Evolutionary conservation across 2,888 invertebrate species (phyloP).

Genomic region (Bibio marci): DNA sequence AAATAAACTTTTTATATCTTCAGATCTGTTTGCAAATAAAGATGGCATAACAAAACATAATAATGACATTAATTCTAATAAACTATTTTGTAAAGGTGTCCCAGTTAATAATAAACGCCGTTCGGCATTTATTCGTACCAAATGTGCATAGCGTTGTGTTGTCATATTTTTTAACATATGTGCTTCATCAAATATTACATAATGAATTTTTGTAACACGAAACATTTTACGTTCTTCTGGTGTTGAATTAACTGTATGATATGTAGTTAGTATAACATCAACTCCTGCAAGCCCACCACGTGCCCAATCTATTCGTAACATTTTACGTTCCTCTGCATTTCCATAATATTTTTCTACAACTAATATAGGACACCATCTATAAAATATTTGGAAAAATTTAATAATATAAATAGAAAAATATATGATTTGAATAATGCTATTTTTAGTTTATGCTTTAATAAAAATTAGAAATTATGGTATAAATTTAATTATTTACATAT

Average conservation of each 20-base stretch:
- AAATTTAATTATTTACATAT: background rate
- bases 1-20: slow-evolving; percentile 75
- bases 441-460: background rate
- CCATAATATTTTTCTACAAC: slow-evolving; percentile 83
- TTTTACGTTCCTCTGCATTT: slow-evolving; percentile 62
- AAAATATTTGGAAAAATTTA: background rate
- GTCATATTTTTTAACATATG: slow-evolving; percentile 98
- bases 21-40: slow-evolving; percentile 75
- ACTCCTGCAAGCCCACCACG: slow-evolving; percentile 52
- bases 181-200: slow-evolving; percentile 92
- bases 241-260: slow-evolving; percentile 42
- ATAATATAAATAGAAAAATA: background rate
- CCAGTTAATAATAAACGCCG: slow-evolving; percentile 82
- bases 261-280: slow-evolving; percentile 75
- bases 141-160: slow-evolving; percentile 73
- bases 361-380: slow-evolving; percentile 55
- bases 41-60: slow-evolving; percentile 93
- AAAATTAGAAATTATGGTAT: background rate
- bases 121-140: slow-evolving; percentile 76
- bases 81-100: slow-evolving; percentile 90
- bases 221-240: slow-evolving; percentile 84
- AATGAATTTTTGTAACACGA: slow-evolving; percentile 74
- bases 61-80: slow-evolving; percentile 87
- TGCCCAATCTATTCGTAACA: slow-evolving; percentile 58
- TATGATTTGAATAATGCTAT: background rate